Percentiles rank a stretch among this genome's conserved stretches.
Conservation (phyloP, 2,888 invertebrate genomes). For the Amorpha juglandis region DNA sequence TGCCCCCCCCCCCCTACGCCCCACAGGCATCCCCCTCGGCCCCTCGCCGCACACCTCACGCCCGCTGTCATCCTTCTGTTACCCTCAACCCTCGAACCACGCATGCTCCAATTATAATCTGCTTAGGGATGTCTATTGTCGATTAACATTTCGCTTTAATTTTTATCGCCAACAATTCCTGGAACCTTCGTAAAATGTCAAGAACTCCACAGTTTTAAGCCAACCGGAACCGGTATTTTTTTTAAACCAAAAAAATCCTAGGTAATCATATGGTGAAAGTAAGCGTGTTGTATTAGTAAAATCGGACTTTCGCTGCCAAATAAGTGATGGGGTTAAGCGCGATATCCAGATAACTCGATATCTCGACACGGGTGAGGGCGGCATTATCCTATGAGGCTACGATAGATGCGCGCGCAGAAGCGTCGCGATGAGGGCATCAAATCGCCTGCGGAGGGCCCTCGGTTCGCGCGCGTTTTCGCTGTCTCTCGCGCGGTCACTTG, state of each 20-base stretch:
- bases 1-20: constrained; percentile 52
- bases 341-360: constrained; percentile 79
- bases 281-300: constrained; percentile 34
- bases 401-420: constrained; percentile 77
- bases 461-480: constrained; percentile 71
- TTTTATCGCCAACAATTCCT: constrained; percentile 16
- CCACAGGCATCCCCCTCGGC: constrained; percentile 50
- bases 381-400: constrained; percentile 71
- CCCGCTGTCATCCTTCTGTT: constrained; percentile 51
- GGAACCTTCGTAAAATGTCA: background rate
- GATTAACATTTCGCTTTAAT: constrained; percentile 55
- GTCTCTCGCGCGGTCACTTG: constrained; percentile 63
- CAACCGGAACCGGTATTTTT: background rate
- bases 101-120: constrained; percentile 85
- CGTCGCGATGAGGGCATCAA: constrained; percentile 80
- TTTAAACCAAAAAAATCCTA: background rate
- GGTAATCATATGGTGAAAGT: background rate
- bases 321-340: constrained; percentile 67
- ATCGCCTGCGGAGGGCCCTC: constrained; percentile 80
- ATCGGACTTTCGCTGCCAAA: constrained; percentile 54
- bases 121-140: constrained; percentile 81
- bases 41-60: constrained; percentile 47
- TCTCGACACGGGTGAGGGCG: constrained; percentile 78
- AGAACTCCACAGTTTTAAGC: background rate
- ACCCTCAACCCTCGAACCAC: constrained; percentile 78